phyloP scores from a whole-genome alignment of 1,140 invertebrate genomes.

The Papilio aristodemus region DNA sequence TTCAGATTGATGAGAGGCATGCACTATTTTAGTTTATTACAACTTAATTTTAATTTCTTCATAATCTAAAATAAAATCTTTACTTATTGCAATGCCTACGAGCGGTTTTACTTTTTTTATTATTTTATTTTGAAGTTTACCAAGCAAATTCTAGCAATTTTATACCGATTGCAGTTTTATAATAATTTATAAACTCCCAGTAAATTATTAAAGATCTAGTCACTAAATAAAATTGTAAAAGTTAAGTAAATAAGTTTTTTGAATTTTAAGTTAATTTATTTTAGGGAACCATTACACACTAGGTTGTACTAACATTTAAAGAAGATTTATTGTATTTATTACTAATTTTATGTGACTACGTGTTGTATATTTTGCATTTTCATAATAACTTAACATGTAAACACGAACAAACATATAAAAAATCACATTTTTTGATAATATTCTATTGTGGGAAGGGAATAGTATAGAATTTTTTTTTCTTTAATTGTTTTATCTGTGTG shows the following conservation, averaged over 20 bases:
- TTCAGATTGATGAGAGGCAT: too few species aligned
- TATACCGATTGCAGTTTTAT: too few species aligned
- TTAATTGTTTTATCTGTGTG: neutral
- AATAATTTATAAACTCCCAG: too few species aligned
- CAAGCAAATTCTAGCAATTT: too few species aligned
- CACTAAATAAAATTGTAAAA: neutral
- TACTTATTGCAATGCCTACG: too few species aligned
- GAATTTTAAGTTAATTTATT: neutral
- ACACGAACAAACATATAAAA: neutral
- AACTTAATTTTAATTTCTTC: too few species aligned
- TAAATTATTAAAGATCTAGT: neutral
- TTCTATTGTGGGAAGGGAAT: neutral
- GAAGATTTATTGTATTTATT: neutral
- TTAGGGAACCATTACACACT: neutral
- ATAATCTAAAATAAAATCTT: too few species aligned
- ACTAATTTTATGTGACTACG: constrained; percentile 3
- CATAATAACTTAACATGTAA: neutral
- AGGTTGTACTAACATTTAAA: too few species aligned
- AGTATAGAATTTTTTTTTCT: neutral
- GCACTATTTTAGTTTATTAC: too few species aligned
- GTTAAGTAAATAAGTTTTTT: neutral
- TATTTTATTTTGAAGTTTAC: too few species aligned
- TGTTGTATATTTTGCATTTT: constrained; percentile 17
- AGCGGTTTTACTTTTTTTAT: too few species aligned
- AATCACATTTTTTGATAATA: neutral